These are phyloP conservation scores for Percopsis transmontana DNA, from an alignment of 2,113 vertebrate genomes.

Conservation along the genomic window DNA sequence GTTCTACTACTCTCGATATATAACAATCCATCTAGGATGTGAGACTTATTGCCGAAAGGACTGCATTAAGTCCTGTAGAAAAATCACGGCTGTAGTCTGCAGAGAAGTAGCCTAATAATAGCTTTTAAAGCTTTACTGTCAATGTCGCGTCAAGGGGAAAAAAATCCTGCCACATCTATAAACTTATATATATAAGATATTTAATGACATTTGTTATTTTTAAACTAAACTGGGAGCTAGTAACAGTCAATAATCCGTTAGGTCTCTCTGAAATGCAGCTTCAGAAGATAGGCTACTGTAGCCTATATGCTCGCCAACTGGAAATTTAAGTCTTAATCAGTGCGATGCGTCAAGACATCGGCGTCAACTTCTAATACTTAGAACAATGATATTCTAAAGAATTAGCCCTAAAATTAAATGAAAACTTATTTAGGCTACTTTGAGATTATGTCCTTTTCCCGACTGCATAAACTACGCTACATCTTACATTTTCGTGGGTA, in stretches of 20 bases:
- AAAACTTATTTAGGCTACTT: not conserved
- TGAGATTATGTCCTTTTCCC: not conserved
- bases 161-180: not conserved
- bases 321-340: not conserved
- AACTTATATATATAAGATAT: not conserved
- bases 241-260: constrained; percentile 11
- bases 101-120: constrained; percentile 28
- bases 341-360: constrained; percentile 5
- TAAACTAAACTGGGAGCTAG: not conserved
- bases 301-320: constrained; percentile 1
- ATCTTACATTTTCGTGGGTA: not conserved
- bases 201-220: not conserved
- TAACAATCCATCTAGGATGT: too few relatives aligned
- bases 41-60: too few relatives aligned
- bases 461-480: not conserved
- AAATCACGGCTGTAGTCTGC: constrained; percentile 22
- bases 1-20: too few relatives aligned
- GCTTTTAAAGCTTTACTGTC: constrained; percentile 28
- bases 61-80: not conserved
- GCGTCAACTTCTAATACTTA: not conserved
- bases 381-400: not conserved
- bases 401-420: not conserved
- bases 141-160: constrained; percentile 67
- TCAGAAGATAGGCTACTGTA: too few relatives aligned
- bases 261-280: constrained; percentile 22